phyloP scores from a whole-genome alignment of 2,113 vertebrate genomes.

The Canis aureus region DNA sequence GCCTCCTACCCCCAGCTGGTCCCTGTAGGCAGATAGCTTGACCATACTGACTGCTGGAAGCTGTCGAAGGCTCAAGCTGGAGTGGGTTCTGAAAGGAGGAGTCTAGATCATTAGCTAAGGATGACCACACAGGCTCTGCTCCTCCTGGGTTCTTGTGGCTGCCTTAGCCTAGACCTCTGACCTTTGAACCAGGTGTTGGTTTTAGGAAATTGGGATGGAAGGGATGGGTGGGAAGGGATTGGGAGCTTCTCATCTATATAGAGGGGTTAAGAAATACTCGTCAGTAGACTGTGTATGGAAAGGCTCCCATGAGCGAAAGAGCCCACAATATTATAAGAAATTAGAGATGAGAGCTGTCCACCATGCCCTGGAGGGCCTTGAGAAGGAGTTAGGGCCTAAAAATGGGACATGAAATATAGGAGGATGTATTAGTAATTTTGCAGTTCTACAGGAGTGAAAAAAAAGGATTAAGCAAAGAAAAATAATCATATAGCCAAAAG shows the following conservation, averaged over 20 bases:
- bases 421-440: background rate
- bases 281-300: background rate
- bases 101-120: background rate
- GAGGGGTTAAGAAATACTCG: background rate
- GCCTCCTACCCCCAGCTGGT: background rate
- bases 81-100: background rate
- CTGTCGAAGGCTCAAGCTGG: background rate
- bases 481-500: background rate
- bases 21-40: slow-evolving; percentile 17
- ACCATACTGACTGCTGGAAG: slow-evolving; percentile 1
- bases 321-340: background rate
- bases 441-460: background rate
- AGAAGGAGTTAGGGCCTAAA: background rate
- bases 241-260: background rate
- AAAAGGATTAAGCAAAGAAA: background rate
- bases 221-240: background rate
- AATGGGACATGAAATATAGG: background rate
- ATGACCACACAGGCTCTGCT: background rate
- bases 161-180: background rate
- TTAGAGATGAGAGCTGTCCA: background rate
- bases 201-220: background rate
- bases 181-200: background rate
- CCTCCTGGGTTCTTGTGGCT: background rate
- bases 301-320: background rate
- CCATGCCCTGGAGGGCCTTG: background rate